Evolutionary conservation across 2,888 invertebrate genomes (phyloP).

Genomic region (Carterocephalus palaemon): DNA sequence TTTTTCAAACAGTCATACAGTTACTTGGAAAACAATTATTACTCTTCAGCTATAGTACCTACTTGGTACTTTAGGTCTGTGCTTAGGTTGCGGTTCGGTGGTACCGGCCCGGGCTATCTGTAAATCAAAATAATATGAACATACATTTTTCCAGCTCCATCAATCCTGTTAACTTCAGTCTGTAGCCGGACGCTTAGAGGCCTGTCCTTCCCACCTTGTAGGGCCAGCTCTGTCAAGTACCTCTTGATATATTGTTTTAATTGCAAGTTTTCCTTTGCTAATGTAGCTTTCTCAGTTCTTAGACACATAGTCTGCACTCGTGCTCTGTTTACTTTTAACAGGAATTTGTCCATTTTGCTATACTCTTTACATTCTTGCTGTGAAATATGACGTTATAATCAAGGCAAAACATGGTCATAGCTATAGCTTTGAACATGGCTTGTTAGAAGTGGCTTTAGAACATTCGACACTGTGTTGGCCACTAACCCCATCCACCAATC

Average conservation of each 20-base stretch:
- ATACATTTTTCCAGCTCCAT: constrained; percentile 41
- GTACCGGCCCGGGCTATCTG: no score
- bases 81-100: no score
- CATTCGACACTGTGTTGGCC: no score
- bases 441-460: no score
- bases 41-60: no score
- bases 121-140: no score
- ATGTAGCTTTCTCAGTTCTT: constrained; percentile 58
- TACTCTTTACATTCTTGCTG: constrained; percentile 75
- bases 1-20: no score
- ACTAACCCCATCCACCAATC: no score
- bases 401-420: background rate
- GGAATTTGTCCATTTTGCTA: constrained; percentile 83
- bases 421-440: no score
- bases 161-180: constrained; percentile 43
- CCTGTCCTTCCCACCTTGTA: constrained; percentile 56
- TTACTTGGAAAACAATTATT: no score
- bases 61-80: no score
- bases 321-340: constrained; percentile 73
- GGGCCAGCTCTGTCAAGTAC: constrained; percentile 80
- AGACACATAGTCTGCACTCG: constrained; percentile 65
- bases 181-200: constrained; percentile 54
- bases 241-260: constrained; percentile 80
- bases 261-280: constrained; percentile 80
- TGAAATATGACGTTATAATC: constrained; percentile 14